phyloP scores from a whole-genome alignment of 2,888 invertebrate genomes.

The Cactoblastis cactorum region DNA sequence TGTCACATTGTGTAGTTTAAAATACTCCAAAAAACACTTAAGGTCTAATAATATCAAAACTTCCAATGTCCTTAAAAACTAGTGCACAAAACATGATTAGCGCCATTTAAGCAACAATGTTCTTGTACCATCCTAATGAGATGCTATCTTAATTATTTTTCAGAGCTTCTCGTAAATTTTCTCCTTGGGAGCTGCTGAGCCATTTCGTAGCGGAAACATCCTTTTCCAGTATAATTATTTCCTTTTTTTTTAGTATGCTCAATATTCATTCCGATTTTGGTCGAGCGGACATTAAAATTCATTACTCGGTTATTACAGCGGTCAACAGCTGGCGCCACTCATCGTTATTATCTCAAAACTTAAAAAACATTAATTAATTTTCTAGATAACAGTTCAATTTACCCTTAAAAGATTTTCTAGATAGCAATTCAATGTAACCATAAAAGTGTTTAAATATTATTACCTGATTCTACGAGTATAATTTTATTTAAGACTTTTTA shows the following conservation, averaged over 20 bases:
- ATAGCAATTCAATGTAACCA: background rate
- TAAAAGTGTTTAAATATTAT: too few relatives aligned
- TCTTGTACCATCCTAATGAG: slow-evolving; percentile 47
- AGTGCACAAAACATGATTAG: too few relatives aligned
- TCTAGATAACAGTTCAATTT: slow-evolving; percentile 38
- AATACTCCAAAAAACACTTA: too few relatives aligned
- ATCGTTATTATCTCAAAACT: slow-evolving; percentile 58
- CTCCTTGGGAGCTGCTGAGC: slow-evolving; percentile 45
- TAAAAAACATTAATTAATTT: slow-evolving; percentile 59
- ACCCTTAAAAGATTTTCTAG: slow-evolving; percentile 14
- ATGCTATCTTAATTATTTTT: slow-evolving; percentile 64
- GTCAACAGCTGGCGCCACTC: slow-evolving; percentile 68
- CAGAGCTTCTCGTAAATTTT: slow-evolving; percentile 55
- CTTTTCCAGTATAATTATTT: slow-evolving; percentile 62
- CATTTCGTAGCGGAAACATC: slow-evolving; percentile 57
- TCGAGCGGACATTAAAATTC: slow-evolving; percentile 68
- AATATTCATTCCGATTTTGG: slow-evolving; percentile 69
- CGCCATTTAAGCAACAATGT: background rate
- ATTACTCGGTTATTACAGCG: slow-evolving; percentile 66
- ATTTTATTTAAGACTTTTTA: too few relatives aligned
- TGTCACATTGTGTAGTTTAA: too few relatives aligned
- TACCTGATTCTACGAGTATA: too few relatives aligned
- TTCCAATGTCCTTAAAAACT: too few relatives aligned
- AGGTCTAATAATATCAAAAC: too few relatives aligned
- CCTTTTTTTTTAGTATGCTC: slow-evolving; percentile 61